Conservation (phyloP, 2,797 vertebrate genomes). For the Pipistrellus nathusii region DNA sequence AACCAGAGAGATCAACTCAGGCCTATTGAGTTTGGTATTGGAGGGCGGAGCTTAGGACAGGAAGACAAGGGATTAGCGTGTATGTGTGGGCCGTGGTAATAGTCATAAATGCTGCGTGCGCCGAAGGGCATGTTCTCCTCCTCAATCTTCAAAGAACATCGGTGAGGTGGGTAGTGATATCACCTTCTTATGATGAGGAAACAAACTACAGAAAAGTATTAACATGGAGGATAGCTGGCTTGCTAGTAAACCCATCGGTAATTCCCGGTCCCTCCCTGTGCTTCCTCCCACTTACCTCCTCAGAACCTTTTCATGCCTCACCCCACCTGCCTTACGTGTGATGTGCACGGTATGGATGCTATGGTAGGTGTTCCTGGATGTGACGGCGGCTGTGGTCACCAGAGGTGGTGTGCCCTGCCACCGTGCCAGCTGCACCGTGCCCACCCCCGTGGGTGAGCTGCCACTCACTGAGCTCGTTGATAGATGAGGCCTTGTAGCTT, state of each 20-base stretch:
- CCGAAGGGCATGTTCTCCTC: not conserved
- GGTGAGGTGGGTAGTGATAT: not conserved
- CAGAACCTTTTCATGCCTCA: not conserved
- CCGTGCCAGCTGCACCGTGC: not conserved
- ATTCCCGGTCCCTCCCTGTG: not conserved
- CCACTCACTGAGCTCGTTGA: not conserved
- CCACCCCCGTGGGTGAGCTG: not conserved
- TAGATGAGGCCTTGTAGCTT: not conserved
- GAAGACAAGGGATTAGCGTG: not conserved
- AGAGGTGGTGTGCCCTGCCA: not conserved
- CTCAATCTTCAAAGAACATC: not conserved
- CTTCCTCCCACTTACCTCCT: not conserved
- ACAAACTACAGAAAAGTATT: not conserved
- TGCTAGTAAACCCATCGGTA: not conserved
- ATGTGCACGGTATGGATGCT: not conserved
- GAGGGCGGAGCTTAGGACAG: not conserved
- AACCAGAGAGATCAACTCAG: not conserved
- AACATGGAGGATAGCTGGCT: not conserved
- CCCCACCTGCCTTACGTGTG: not conserved
- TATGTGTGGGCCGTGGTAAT: not conserved
- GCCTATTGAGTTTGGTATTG: not conserved
- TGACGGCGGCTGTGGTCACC: not conserved
- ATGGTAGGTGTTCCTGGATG: not conserved
- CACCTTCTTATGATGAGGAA: constrained; percentile 50
- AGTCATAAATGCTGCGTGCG: not conserved